These are phyloP conservation scores for Cirrhinus molitorella DNA, from an alignment of 2,797 vertebrate genomes.

Conservation along the genomic window DNA sequence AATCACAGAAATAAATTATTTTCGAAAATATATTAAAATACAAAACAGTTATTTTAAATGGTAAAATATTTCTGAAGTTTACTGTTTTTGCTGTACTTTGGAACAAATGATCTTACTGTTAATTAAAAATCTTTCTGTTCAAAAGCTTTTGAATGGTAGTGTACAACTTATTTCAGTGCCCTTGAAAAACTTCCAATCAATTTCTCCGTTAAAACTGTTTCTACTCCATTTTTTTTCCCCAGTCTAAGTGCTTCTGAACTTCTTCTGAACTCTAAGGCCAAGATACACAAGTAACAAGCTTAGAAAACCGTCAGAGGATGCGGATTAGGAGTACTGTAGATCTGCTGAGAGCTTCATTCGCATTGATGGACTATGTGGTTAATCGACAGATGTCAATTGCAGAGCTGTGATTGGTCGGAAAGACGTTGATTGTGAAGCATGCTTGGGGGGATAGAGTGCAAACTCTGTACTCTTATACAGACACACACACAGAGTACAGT, in stretches of 20 bases:
- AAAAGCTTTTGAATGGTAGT: too few species aligned
- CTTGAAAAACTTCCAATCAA: too few species aligned
- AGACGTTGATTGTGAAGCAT: not conserved
- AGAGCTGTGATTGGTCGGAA: slow-evolving; percentile 6
- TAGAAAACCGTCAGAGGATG: not conserved
- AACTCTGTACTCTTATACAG: slow-evolving; percentile 1
- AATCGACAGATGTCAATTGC: not conserved
- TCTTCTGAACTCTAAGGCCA: slow-evolving; percentile 2
- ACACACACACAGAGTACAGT: not conserved
- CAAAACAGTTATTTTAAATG: too few species aligned
- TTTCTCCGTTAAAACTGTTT: not conserved
- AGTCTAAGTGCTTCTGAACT: not conserved
- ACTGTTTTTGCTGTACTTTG: too few species aligned
- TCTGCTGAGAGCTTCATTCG: slow-evolving; percentile 12
- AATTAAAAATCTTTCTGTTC: too few species aligned
- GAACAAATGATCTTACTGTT: too few species aligned
- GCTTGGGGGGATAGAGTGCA: not conserved
- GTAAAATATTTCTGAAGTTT: too few species aligned
- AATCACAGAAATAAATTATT: too few species aligned
- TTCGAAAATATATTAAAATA: too few species aligned
- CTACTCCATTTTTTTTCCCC: not conserved
- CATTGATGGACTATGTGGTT: not conserved
- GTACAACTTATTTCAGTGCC: too few species aligned
- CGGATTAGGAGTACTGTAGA: slow-evolving; percentile 25
- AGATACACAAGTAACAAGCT: not conserved